Conservation (phyloP, 2,113 vertebrate genomes). For the Thoracochromis brauschi region DNA sequence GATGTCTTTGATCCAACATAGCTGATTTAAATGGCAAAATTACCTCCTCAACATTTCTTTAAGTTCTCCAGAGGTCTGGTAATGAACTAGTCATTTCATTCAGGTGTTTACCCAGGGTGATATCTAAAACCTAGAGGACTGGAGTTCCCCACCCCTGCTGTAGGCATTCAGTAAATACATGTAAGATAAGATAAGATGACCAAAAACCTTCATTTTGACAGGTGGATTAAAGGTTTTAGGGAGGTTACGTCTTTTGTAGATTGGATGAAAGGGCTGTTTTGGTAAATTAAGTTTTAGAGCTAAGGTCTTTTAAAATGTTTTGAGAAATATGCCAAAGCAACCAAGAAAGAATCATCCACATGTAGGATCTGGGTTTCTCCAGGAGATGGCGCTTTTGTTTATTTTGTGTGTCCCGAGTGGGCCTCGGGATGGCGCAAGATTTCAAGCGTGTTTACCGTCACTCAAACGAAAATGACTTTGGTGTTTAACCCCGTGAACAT, state of each 20-base stretch:
- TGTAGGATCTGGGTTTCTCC: background rate
- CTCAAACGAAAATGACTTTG: background rate
- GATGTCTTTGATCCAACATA: background rate
- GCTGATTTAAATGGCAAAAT: background rate
- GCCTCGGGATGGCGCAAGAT: background rate
- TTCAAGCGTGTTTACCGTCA: background rate
- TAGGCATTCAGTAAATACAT: background rate
- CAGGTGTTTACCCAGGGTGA: background rate
- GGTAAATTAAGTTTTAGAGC: background rate
- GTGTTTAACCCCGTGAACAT: background rate
- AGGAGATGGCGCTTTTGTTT: conserved; percentile 14
- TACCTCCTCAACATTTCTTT: background rate
- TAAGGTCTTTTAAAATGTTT: background rate
- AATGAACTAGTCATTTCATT: background rate
- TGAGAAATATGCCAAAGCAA: background rate
- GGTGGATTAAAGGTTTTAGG: background rate
- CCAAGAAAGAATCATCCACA: background rate
- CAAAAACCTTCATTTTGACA: background rate
- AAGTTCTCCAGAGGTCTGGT: background rate
- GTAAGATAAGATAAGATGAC: background rate
- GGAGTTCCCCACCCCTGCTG: background rate
- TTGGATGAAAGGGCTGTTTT: background rate
- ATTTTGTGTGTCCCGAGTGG: background rate
- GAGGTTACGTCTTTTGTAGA: background rate
- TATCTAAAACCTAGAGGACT: background rate